phyloP scores from a whole-genome alignment of 2,113 vertebrate species.

The Hassar affinis region DNA sequence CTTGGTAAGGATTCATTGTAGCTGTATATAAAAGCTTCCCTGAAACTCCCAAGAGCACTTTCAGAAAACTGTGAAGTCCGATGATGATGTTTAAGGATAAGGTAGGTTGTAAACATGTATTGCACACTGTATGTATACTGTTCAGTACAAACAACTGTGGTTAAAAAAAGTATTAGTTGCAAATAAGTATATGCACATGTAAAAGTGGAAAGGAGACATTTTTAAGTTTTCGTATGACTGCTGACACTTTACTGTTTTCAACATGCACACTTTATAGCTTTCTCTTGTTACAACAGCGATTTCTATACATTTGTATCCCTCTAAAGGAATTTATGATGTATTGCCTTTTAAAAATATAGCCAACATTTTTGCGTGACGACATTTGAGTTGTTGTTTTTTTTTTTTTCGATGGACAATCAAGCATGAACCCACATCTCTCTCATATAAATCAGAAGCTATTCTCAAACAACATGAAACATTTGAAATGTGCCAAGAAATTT shows the following conservation, averaged over 20 bases:
- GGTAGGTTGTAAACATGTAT: neutral
- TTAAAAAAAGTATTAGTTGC: neutral
- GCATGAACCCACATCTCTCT: slow-evolving; percentile 9
- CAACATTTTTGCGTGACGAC: slow-evolving; percentile 40
- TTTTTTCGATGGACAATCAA: slow-evolving; percentile 27
- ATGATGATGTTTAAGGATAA: slow-evolving; percentile 12
- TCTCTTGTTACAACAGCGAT: slow-evolving; percentile 15
- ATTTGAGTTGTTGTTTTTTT: neutral
- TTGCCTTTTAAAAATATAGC: slow-evolving; percentile 23
- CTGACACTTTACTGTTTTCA: slow-evolving; percentile 34
- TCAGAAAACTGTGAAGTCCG: slow-evolving; percentile 36
- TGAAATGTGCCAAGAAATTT: slow-evolving; percentile 1
- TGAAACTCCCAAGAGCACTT: slow-evolving; percentile 18
- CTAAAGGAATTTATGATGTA: slow-evolving; percentile 2
- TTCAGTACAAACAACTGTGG: slow-evolving; percentile 19
- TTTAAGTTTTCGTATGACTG: slow-evolving; percentile 21
- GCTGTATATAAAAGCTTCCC: slow-evolving; percentile 26
- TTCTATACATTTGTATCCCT: slow-evolving; percentile 33
- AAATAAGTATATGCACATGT: slow-evolving; percentile 3
- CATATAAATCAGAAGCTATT: slow-evolving; percentile 8
- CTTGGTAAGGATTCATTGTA: slow-evolving; percentile 8
- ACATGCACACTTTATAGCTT: slow-evolving; percentile 35
- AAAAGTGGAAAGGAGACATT: neutral
- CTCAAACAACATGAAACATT: slow-evolving; percentile 4
- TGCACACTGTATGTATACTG: slow-evolving; percentile 5